Evolutionary conservation across 2,797 vertebrate species (phyloP), one percentile per base, ranked within the genome.

Genomic region (Ptychobarbus kaznakovi): DNA sequence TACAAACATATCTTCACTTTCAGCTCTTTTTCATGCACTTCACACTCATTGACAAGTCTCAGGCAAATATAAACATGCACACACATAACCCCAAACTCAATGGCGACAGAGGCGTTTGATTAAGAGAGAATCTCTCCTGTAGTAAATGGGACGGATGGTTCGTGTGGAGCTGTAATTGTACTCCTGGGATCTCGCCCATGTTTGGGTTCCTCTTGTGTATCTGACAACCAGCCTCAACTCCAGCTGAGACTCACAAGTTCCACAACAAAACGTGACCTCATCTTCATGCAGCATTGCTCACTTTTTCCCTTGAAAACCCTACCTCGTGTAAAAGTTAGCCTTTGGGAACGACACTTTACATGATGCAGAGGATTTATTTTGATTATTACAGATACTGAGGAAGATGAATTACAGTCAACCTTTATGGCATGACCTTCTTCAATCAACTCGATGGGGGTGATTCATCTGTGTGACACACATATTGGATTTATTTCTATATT

Each of bases 201-300:
- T 76, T 77, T 83, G 32, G 73, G 51, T 72, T 46, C 80, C 49
- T 42, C 35, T 46, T 80, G 79, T 86, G 49, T 38, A 74, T 69
- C 75, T 82, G 42, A 76, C 82, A 76, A 78, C 74, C 65, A 78
- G 75, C 44, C 65, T 84, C 49, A 38, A 44, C 69, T 81, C 56
- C 85, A 58, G 49, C 72, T 86, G 85, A 82, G 85, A 69, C 81
- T 86, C 80, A 77, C 72, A 82, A 74, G 72, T 86, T 82, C 72
- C 72, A 86, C 78, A 82, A 69, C 72, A 76, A 63, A 82, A 74
- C 13, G 22, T 85, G 68, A 74, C 56, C 56, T 51, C 40, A 66
- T 65, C 42, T 80, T 35, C 69, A 53, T 42, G 12, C 42, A 51
- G 42, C 69, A 63, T 85, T 70, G 40, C 83, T 72, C 8, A 61